Percentiles rank a stretch among this genome's conserved stretches.
Conservation (phyloP, 2,888 invertebrate genomes). For the Flexamia atlantica region DNA sequence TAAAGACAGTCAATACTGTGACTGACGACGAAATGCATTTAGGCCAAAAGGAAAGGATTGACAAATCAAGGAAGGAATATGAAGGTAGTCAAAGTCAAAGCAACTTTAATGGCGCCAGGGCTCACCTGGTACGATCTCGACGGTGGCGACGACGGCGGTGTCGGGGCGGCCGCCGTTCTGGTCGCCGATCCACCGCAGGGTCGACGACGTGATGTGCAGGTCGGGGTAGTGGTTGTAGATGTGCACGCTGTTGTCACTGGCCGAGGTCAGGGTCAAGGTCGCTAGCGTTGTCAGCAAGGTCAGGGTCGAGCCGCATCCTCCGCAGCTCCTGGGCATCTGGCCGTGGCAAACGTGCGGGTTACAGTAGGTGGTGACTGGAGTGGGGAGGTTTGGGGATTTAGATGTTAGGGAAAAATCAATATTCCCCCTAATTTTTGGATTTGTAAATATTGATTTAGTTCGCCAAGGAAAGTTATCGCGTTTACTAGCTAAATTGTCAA, state of each 20-base stretch:
- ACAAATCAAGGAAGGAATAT: too few relatives aligned
- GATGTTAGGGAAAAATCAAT: too few relatives aligned
- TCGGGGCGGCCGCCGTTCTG: constrained; percentile 77
- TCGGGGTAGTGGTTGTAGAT: constrained; percentile 75
- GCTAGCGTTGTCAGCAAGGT: constrained; percentile 21
- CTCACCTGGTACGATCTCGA: constrained; percentile 69
- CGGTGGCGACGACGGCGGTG: constrained; percentile 83
- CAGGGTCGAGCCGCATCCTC: not conserved
- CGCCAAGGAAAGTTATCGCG: too few relatives aligned
- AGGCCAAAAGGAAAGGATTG: too few relatives aligned
- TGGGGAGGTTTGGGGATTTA: too few relatives aligned
- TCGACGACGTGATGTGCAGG: constrained; percentile 88
- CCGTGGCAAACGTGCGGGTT: not conserved
- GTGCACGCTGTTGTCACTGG: constrained; percentile 74
- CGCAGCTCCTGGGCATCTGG: not conserved
- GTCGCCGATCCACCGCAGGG: constrained; percentile 84
- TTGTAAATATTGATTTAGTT: too few relatives aligned
- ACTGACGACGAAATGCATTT: too few relatives aligned
- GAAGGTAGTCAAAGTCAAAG: too few relatives aligned
- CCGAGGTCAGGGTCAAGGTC: constrained; percentile 60
- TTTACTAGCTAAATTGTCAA: too few relatives aligned
- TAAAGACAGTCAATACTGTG: too few relatives aligned
- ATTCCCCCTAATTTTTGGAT: too few relatives aligned
- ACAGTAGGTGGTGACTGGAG: not conserved
- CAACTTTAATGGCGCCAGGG: too few relatives aligned